phyloP scores from a whole-genome alignment of 2,113 vertebrate genomes.

The Trogon surrucura region DNA sequence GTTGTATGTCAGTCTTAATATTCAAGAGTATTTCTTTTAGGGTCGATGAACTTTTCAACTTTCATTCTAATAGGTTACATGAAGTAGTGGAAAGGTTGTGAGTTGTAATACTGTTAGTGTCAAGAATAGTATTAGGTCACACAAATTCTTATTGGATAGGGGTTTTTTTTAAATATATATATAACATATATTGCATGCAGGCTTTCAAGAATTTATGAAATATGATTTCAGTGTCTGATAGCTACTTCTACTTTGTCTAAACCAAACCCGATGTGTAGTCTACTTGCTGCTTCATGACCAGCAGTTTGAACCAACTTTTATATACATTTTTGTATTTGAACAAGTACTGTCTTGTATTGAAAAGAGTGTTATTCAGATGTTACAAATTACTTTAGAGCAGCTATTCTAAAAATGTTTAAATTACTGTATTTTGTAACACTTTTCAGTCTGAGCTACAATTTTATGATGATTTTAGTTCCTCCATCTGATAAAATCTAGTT shows the following conservation, averaged over 20 bases:
- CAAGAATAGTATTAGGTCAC: not conserved
- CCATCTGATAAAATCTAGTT: not conserved
- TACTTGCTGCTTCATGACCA: not conserved
- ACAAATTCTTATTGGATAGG: not conserved
- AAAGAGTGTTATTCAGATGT: not conserved
- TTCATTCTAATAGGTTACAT: not conserved
- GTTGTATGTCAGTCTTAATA: not conserved
- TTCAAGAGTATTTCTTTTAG: not conserved
- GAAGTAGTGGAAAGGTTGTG: not conserved
- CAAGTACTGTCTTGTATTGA: not conserved
- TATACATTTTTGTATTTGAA: too few relatives aligned
- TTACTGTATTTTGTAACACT: not conserved
- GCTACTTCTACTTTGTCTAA: not conserved
- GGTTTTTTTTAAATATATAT: rapidly evolving
- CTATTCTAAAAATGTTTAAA: not conserved
- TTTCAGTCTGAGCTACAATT: not conserved
- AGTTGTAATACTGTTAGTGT: not conserved
- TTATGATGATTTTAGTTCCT: not conserved
- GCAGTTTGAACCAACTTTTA: not conserved
- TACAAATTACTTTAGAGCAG: not conserved
- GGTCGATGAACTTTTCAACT: not conserved
- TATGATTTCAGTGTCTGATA: not conserved
- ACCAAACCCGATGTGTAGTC: not conserved
- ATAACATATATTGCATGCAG: not conserved
- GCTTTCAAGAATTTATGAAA: not conserved